Percentiles rank a stretch among this genome's conserved stretches.
Conservation (phyloP, 2,113 vertebrate genomes). For the Eudyptes chrysolophus region DNA sequence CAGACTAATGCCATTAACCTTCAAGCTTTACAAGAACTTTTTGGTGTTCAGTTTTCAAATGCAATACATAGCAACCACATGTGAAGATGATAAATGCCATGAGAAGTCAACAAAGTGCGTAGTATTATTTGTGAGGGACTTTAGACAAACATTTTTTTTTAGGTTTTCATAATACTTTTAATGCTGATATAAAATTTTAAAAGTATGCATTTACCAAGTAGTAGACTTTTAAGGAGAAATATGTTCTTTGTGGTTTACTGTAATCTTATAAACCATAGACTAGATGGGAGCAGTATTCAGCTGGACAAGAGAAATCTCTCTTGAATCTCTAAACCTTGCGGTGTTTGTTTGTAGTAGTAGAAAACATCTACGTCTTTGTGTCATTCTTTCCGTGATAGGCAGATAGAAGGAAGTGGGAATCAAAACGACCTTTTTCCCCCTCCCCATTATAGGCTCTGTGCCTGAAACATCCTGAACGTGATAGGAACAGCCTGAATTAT, state of each 20-base stretch:
- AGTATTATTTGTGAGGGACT: neutral
- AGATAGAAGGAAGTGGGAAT: neutral
- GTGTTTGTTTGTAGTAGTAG: neutral
- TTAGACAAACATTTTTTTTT: neutral
- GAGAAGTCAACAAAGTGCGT: neutral
- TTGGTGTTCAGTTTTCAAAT: slow-evolving; percentile 34
- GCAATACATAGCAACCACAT: neutral
- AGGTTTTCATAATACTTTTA: neutral
- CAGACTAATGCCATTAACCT: slow-evolving; percentile 66
- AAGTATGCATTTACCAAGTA: neutral
- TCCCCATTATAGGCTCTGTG: neutral
- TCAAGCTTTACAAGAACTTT: slow-evolving; percentile 37
- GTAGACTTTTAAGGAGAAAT: neutral
- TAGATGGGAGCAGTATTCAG: neutral
- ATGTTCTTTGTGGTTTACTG: neutral
- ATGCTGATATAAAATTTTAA: neutral
- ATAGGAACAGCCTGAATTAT: neutral
- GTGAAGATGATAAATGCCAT: slow-evolving; percentile 6
- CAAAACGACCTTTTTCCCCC: rapidly evolving
- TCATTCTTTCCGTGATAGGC: neutral
- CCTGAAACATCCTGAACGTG: neutral
- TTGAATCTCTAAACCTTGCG: neutral
- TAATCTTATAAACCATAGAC: neutral
- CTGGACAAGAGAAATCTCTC: neutral
- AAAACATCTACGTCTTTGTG: neutral